Evolutionary conservation across 2,797 vertebrate species (phyloP), one percentile per base, ranked within the genome.

Genomic region (Sorex maritimensis): DNA sequence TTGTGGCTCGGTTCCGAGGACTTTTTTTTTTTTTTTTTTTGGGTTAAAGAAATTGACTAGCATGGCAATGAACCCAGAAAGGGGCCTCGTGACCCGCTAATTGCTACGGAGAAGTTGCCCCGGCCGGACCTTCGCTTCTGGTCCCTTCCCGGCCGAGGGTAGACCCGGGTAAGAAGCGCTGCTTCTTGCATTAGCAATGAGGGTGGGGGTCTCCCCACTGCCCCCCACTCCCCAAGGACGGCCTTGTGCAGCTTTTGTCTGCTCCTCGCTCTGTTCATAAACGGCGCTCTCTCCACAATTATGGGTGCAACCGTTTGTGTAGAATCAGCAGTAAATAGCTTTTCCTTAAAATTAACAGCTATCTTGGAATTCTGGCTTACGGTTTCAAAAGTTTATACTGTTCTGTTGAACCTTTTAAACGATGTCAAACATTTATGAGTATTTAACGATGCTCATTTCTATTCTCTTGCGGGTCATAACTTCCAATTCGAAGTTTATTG

Each of bases 351-450:
- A 87, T 49, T 86, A 71, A 63, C 14, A 83, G 41, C 2, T 81
- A 82, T 83, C 61, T 84, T 95, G 68, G 41, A 77, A 79, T 93
- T 94, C 26, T 61, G 67, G 79, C 38, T 88, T 93, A 52, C 28
- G 74, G 49, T 19, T 61, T 61, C 58, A 23, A 14, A 61, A 23
- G 58, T 61, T 61, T 61, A 61, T 61, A 61, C 17, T 19, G 17
- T 61, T 23, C 21, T 19, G 58, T 23, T 23, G 17, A 23, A 2
- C 5, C n/a, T 72, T 91, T 91, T 84, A 49, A 92, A 81, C 68
- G 14, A 34, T 82, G 30, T 44, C 88, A 81, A 79, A 30, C 94
- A 82, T 63, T 87, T 81, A 89, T 73, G 72, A 69, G 9, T 63
- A 30, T 24, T 23, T 86, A 83, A 69, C 1, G 14, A 24, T 72